Base-by-base conservation (phyloP, 2,113 vertebrate genomes). In the Terrapene triunguis region DNA sequence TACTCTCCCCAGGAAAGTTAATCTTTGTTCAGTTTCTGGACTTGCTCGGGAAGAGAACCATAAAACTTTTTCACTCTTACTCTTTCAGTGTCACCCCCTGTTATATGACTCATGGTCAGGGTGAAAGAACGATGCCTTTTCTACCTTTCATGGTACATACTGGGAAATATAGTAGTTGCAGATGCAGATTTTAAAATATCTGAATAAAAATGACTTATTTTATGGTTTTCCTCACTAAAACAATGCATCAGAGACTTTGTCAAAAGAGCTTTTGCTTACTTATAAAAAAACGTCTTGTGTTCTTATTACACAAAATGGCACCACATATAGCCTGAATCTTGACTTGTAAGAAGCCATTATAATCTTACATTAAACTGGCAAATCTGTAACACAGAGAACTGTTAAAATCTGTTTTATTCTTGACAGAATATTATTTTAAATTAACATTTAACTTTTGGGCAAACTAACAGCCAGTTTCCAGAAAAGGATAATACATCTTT, bases 401-500 rank as follows among this genome's bases (percentile, higher is more conserved):
- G 35, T 10, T 84, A 69, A 48, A 90, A 53, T 85, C 78, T 80
- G 3, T 90, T 90, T 93, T 79, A 69, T 91, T 94, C 82, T 84
- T 90, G 69, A 42, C 17, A 93, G 80, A 50, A 88, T 89, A 69
- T 57, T 92, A 94, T 85, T 76, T 97, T 96, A 94, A 91, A 83
- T 95, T 35, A 94, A 8, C 25, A 92, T 96, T 95, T 95, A 97
- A 44, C 84, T 96, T 89, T 95, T 24, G 48, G 53, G 48, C n/a
- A 97, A 94, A 93, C 27, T 96, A 95, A 89, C 81, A 96, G 86
- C 80, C 92, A 16, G 88, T 92, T 96, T 96, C 55, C n/a, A 93
- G 47, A 89, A 96, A 87, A 90, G 22, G 50, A 84, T 81, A 55
- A 90, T 83, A 91, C 90, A 90, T 85, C 14, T 93, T 91, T 96